Conservation (phyloP, 2,797 vertebrate species). For the Fistularia tabacaria region DNA sequence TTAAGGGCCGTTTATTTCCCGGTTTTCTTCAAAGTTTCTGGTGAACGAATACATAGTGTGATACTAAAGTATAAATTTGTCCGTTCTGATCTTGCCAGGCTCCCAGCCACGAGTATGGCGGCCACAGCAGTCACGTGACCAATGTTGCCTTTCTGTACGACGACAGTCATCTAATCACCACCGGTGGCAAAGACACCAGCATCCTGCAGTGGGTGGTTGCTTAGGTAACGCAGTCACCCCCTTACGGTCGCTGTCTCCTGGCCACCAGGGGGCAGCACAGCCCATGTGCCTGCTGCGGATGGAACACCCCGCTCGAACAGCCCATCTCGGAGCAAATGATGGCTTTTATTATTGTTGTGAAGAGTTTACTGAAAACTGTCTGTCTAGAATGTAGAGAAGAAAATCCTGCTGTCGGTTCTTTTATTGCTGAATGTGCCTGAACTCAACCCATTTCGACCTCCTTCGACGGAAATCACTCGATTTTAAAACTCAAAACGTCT, state of each 20-base stretch:
- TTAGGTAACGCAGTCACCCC: conserved; percentile 51
- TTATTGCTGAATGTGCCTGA: too few species aligned
- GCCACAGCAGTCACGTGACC: conserved; percentile 95
- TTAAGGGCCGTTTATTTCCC: too few species aligned
- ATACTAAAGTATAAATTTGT: background rate
- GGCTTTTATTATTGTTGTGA: conserved; percentile 17
- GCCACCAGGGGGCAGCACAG: conserved; percentile 66
- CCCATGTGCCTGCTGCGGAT: conserved; percentile 67
- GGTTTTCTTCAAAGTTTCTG: too few species aligned
- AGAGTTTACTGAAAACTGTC: background rate
- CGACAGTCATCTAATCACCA: conserved; percentile 81
- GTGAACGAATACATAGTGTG: too few species aligned
- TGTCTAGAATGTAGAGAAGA: too few species aligned
- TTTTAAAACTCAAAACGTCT: too few species aligned
- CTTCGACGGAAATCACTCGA: too few species aligned
- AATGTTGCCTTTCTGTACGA: conserved; percentile 87
- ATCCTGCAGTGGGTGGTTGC: conserved; percentile 85
- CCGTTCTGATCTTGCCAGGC: conserved; percentile 66
- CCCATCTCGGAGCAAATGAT: conserved; percentile 16
- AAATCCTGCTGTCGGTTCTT: too few species aligned
- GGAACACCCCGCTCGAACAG: conserved; percentile 6
- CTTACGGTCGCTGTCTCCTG: conserved; percentile 31
- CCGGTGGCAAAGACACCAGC: conserved; percentile 89
- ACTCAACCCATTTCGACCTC: too few species aligned
- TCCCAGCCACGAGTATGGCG: conserved; percentile 80